A percentile compares a stretch with the other conserved stretches of the same genome.
These are phyloP conservation scores for Camelus bactrianus DNA, from an alignment of 2,113 vertebrate species.

Conservation along the genomic window DNA sequence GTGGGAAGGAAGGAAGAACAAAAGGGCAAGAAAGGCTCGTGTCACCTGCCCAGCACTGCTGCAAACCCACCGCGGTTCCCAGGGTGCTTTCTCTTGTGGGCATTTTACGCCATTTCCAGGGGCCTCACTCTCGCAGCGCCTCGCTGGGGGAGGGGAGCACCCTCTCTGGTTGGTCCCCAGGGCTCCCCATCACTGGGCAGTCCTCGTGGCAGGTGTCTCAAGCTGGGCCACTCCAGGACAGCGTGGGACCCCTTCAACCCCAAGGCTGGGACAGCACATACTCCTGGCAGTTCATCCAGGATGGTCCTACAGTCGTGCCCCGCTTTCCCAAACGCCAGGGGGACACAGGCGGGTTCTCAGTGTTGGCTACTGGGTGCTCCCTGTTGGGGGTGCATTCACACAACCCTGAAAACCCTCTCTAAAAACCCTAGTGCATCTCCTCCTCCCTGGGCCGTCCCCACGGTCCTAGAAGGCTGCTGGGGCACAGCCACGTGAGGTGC, in stretches of 20 bases:
- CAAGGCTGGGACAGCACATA: background rate
- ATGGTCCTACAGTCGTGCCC: background rate
- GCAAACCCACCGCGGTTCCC: background rate
- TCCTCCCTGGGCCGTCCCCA: background rate
- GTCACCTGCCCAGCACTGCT: background rate
- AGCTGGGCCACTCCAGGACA: accelerated
- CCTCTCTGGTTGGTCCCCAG: background rate
- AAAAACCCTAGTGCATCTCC: background rate
- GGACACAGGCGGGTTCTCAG: no score
- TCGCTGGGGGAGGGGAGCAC: no score
- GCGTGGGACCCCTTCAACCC: background rate
- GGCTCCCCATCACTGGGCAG: no score
- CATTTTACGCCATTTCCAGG: background rate
- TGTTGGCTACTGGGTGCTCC: background rate
- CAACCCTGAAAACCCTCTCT: background rate
- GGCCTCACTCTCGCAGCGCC: no score
- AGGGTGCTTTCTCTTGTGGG: background rate
- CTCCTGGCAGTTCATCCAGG: background rate
- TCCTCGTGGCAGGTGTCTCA: background rate
- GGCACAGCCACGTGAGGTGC: background rate
- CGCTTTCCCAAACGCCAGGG: background rate
- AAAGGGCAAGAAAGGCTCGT: background rate
- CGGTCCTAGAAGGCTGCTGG: no score
- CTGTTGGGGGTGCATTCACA: background rate
- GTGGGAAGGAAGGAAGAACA: background rate